Evolutionary conservation across 2,888 invertebrate species (phyloP), one percentile per base, ranked within the genome.

Genomic region (Linnaemya tessellans): DNA sequence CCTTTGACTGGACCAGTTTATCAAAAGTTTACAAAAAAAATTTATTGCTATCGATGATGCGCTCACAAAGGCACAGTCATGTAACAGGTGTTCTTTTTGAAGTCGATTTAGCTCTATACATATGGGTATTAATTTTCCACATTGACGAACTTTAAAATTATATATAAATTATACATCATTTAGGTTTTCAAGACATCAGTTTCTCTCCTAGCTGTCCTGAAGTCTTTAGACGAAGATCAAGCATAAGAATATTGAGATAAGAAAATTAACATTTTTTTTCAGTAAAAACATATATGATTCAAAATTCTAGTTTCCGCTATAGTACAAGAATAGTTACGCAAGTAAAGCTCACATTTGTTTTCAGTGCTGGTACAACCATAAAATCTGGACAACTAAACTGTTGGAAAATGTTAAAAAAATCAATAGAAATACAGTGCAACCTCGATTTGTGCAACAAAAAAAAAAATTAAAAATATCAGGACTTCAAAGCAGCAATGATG

Each of bases 171-270:
- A 30, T 30, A 30, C 30, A 30, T 30, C 30, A 49, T 65, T 13
- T 7, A 83, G 82, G 75, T 65, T 11, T 83, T 71, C 20, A 78
- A 65, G 10, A 83, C 82, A 0, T 71, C 78, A 0, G 71, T 64
- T 0, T 83, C 82, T 8, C 20, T 65, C 0, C 9, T 78, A 1
- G 46, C 82, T 0, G 78, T 65, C 15, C 25, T 83, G 10, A 78
- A 71, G 35, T 70, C 56, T 0, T 11, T 83, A 20, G 65, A 83
- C 0, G 78, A 83, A 46, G 62, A 67, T 20, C 30, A 62, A 11
- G 10, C 15, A 3, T 79, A 64, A 1, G 9, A 15, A 7, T 11
- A 13, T 11, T 41, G 11, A 3, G 38, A 8, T 38, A 38, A 38
- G 7, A 35, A n/a, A n/a, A n/a, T n/a, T n/a, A n/a, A n/a, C n/a